Evolutionary conservation across 2,888 invertebrate genomes (phyloP).

Genomic region (Bugulina stolonifera): DNA sequence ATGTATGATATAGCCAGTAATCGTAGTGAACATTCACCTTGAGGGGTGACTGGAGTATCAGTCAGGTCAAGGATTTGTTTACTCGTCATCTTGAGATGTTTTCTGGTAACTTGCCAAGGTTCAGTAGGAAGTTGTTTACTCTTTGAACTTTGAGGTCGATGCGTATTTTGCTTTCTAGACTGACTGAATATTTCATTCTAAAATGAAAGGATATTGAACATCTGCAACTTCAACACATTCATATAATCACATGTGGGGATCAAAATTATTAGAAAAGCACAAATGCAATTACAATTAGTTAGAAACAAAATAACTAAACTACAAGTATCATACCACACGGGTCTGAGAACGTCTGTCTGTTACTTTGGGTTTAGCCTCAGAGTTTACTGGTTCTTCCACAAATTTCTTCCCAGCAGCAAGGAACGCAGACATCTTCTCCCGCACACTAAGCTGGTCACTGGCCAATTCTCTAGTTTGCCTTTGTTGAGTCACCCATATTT

Average conservation of each 20-base stretch:
- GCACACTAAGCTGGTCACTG: slow-evolving; percentile 38
- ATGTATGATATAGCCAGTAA: no score
- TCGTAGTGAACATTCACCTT: no score
- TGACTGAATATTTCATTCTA: slow-evolving; percentile 7
- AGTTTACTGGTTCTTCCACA: neutral
- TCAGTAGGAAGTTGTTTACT: slow-evolving; percentile 34
- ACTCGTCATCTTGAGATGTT: slow-evolving; percentile 37
- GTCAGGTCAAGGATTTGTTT: slow-evolving; percentile 36
- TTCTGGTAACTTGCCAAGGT: slow-evolving; percentile 42
- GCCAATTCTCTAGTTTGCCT: slow-evolving; percentile 37
- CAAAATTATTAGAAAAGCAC: no score
- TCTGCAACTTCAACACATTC: no score
- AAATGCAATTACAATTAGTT: no score
- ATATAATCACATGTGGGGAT: no score
- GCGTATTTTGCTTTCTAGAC: neutral
- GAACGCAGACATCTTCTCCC: slow-evolving; percentile 46
- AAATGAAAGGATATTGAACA: no score
- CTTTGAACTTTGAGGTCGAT: neutral
- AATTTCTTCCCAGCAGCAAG: slow-evolving; percentile 37
- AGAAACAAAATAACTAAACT: no score
- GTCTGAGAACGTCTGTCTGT: neutral
- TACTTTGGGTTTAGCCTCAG: neutral
- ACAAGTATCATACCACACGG: neutral
- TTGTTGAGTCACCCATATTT: slow-evolving; percentile 37
- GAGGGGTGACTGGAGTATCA: slow-evolving; percentile 25